These are phyloP conservation scores for Drosophila colorata DNA, from an alignment of 2,888 invertebrate genomes.

Conservation along the genomic window DNA sequence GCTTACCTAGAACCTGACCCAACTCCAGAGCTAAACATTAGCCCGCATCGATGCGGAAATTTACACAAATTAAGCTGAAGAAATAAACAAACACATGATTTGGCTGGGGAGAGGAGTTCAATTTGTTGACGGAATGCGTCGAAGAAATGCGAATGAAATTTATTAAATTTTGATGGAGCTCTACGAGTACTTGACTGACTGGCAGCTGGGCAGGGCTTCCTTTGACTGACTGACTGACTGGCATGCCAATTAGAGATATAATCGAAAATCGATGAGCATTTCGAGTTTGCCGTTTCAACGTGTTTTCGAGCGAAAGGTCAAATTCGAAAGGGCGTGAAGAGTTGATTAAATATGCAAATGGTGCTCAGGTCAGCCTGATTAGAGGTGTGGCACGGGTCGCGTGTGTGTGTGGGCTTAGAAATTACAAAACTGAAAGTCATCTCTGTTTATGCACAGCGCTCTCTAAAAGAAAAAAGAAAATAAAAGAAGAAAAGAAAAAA, in stretches of 20 bases:
- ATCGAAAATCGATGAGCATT: conserved; percentile 53
- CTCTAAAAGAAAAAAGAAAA: background rate
- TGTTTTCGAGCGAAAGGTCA: conserved; percentile 28
- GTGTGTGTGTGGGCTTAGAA: conserved; percentile 34
- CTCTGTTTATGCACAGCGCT: conserved; percentile 48
- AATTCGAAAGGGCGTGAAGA: conserved; percentile 11
- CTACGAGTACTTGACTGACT: conserved; percentile 12
- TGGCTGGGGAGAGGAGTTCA: background rate
- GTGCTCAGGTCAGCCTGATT: conserved; percentile 15
- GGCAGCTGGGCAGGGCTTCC: conserved; percentile 6
- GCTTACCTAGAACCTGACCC: conserved; percentile 19
- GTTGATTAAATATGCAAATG: conserved; percentile 61
- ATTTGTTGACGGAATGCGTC: conserved; percentile 2
- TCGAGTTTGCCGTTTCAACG: conserved; percentile 1
- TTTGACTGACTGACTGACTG: background rate
- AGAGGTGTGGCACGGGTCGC: conserved; percentile 40
- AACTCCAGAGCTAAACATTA: background rate
- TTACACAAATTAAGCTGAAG: conserved; percentile 15
- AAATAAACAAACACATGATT: conserved; percentile 8
- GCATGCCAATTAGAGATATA: conserved; percentile 63
- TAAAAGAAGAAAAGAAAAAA: conserved; percentile 6
- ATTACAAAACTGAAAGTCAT: conserved; percentile 61
- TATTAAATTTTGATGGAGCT: conserved; percentile 8
- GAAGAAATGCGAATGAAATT: conserved; percentile 12
- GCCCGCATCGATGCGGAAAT: conserved; percentile 23